Base-by-base conservation (phyloP, 2,113 vertebrate genomes). In the Vireo altiloquus region DNA sequence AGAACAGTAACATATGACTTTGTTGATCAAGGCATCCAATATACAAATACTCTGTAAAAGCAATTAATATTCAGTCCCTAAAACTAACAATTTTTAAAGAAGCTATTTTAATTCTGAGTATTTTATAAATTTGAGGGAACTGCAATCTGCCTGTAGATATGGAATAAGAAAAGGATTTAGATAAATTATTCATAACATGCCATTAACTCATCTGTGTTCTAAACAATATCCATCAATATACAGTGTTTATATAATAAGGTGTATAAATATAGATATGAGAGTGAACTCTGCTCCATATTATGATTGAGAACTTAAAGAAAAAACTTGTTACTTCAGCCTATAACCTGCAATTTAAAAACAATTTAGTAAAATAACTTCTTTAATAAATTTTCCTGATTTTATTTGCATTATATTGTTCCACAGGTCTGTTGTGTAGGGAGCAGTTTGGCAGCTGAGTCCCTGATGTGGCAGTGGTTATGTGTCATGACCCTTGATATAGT, bases 101-200 rank as follows among this genome's bases (percentile, higher is more conserved):
- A 79, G 9, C 2, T 71, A 50, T 87, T 94, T 91, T 82, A 92
- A 82, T 94, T 92, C 44, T 86, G 64, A 66, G 10, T 64, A 75
- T 63, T 90, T 72, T 84, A 89, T 91, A 87, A 23, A 81, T 68
- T 75, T 78, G 37, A 84, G 65, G 37, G n/a, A 84, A 75, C 47
- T 71, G 40, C 68, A 96, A 52, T 77, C 80, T 87, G 56, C 31
- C 89, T 31, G 72, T 33, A 66, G 82, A 94, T 78, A 92, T 42
- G 22, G 35, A 19, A 14, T 65, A 68, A 74, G 27, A 79, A 92
- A 79, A 90, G 6, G 9, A 44, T 81, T 74, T 64, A 59, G 42
- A 89, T 71, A 82, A 81, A 87, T 92, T 89, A 89, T 87, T 92
- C 40, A 84, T 84, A 91, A 49, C 24, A 87, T 83, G 28, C 25